Evolutionary conservation across 1,140 invertebrate species (phyloP), one percentile per base, ranked within the genome.

Genomic region (Asobara japonica): DNA sequence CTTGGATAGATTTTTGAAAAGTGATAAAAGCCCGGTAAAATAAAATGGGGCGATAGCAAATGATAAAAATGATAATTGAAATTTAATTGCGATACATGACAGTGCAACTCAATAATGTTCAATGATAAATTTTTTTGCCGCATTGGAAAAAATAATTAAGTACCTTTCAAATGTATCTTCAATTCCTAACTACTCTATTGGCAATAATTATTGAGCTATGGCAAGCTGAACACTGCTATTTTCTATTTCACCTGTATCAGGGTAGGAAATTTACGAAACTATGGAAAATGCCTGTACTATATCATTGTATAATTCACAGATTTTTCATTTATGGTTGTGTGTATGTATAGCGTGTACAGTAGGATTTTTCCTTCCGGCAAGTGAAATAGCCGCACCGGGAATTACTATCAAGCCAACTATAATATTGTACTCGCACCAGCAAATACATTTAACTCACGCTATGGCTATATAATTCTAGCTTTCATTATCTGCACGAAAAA

Each of bases 401-500:
- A 75, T 75, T 76, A 75, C 71, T 78, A 76, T 78, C 75, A 80
- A 65, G 66, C 69, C 75, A 80, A 65, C 61, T 73, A 65, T 61
- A 33, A 74, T 64, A 72, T 68, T 30, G 33, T 72, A 65, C 65
- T 68, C 41, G 29, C 64, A 64, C 68, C 69, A 67, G 64, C 74
- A 76, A 77, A 77, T 77, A 78, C 68, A 75, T 77, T 79, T 76
- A 65, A 77, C 79, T 75, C 76, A 80, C 78, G 74, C 48, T 76
- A 79, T 68, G 64, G 64, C 68, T 73, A 75, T 69, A 76, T 82
- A 81, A 82, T 78, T 80, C 71, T 65, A 61, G 78, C 76, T 72
- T 82, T 77, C 74, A 79, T 82, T 79, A 80, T 67, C 74, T 56
- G 77, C 80, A 81, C 75, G 77, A 80, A 77, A 66, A 76, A 68